phyloP scores from a whole-genome alignment of 2,797 vertebrate species.

The Pipistrellus nathusii region DNA sequence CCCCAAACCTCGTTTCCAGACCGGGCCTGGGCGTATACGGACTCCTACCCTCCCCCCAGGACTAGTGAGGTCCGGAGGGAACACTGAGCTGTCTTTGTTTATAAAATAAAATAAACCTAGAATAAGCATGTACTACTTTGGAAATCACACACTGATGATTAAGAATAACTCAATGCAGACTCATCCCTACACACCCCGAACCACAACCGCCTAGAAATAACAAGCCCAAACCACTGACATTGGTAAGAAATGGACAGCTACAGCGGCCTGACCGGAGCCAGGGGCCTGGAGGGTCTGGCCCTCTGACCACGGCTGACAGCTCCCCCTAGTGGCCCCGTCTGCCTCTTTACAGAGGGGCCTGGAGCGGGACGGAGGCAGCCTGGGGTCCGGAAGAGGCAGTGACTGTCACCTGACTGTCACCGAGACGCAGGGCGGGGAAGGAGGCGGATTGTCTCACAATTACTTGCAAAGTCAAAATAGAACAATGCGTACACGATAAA shows the following conservation, averaged over 20 bases:
- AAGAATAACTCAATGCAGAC: background rate
- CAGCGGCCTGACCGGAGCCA: background rate
- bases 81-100: background rate
- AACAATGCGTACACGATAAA: background rate
- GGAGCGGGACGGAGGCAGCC: background rate
- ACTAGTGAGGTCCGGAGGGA: background rate
- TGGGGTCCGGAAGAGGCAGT: background rate
- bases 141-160: background rate
- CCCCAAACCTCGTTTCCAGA: background rate
- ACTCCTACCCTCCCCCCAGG: background rate
- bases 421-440: background rate
- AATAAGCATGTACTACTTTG: background rate
- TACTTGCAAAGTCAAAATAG: background rate
- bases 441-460: background rate
- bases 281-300: background rate
- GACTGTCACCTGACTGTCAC: fast-evolving
- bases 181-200: background rate
- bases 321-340: background rate
- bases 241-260: background rate
- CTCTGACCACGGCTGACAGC: background rate
- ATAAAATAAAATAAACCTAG: background rate
- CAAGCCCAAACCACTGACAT: background rate
- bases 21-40: fast-evolving
- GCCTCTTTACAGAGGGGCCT: no score
- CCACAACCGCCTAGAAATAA: background rate